These are phyloP conservation scores for Holacanthella duospinosa DNA, from an alignment of 2,888 invertebrate species.

Conservation along the genomic window DNA sequence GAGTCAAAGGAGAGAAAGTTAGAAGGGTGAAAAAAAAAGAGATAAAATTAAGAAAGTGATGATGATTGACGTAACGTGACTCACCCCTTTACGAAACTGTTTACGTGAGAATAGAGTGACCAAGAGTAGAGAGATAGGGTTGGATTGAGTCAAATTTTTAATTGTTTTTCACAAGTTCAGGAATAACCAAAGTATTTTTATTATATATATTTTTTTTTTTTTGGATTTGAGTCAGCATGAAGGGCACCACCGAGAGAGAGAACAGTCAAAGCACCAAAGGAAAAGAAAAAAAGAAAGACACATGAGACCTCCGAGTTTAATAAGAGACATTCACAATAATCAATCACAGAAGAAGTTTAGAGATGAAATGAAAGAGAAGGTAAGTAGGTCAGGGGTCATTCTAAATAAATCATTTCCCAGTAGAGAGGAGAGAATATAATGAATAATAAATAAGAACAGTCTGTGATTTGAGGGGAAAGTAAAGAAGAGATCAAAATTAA, in stretches of 20 bases:
- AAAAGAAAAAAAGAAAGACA: constrained; percentile 27
- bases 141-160: constrained; percentile 14
- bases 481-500: no score
- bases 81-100: constrained; percentile 39
- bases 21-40: constrained; percentile 5
- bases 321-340: constrained; percentile 30
- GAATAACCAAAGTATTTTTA: constrained; percentile 31
- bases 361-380: constrained; percentile 11
- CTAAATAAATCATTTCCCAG: neutral
- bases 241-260: constrained; percentile 38
- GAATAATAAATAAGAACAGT: neutral
- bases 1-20: no score
- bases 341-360: no score
- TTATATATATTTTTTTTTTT: neutral
- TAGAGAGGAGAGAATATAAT: neutral
- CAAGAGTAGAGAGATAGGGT: constrained; percentile 32
- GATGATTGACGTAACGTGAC: constrained; percentile 19
- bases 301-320: constrained; percentile 27
- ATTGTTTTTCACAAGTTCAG: constrained; percentile 16
- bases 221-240: constrained; percentile 26
- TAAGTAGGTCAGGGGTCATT: neutral
- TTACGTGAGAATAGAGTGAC: constrained; percentile 33
- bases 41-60: constrained; percentile 18
- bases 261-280: constrained; percentile 39
- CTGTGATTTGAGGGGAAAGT: neutral